Percentiles rank a stretch among this genome's conserved stretches.
Conservation (phyloP, 2,113 vertebrate genomes). For the Clinocottus analis region DNA sequence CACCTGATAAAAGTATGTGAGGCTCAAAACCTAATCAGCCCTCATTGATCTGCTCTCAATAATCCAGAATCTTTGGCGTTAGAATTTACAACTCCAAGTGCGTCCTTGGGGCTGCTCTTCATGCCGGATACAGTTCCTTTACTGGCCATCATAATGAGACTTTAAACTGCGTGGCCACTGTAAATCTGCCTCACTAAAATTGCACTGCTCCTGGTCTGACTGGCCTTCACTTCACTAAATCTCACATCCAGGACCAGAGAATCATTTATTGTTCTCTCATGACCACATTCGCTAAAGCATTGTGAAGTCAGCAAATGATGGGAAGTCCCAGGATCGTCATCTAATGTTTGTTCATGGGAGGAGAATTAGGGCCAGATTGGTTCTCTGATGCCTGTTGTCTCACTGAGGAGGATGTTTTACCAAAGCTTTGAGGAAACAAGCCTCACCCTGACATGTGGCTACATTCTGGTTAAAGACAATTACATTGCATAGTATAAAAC, state of each 20-base stretch:
- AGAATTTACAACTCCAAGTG: slow-evolving; percentile 46
- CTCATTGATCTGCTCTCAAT: slow-evolving; percentile 62
- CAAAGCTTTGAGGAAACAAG: too few species aligned
- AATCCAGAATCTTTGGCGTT: slow-evolving; percentile 47
- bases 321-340: slow-evolving; percentile 1
- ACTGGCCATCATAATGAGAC: slow-evolving; percentile 68
- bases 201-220: slow-evolving; percentile 54
- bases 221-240: slow-evolving; percentile 65
- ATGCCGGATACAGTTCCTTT: slow-evolving; percentile 57
- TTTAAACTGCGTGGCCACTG: slow-evolving; percentile 62
- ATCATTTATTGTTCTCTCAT: slow-evolving; percentile 52
- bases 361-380: slow-evolving; percentile 9
- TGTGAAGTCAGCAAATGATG: slow-evolving; percentile 42
- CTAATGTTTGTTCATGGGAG: slow-evolving; percentile 4
- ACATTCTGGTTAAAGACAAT: too few species aligned
- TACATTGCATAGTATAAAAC: too few species aligned
- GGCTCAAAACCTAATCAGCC: slow-evolving; percentile 54
- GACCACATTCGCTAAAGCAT: slow-evolving; percentile 20
- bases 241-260: slow-evolving; percentile 34
- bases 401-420: not conserved
- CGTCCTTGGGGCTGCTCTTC: slow-evolving; percentile 51
- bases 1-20: slow-evolving; percentile 21
- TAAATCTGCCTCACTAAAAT: slow-evolving; percentile 72
- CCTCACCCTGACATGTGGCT: not conserved
- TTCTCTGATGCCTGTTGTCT: not conserved